Evolutionary conservation across 2,888 invertebrate genomes (phyloP).

Genomic region (Gisinianus flammeolus): DNA sequence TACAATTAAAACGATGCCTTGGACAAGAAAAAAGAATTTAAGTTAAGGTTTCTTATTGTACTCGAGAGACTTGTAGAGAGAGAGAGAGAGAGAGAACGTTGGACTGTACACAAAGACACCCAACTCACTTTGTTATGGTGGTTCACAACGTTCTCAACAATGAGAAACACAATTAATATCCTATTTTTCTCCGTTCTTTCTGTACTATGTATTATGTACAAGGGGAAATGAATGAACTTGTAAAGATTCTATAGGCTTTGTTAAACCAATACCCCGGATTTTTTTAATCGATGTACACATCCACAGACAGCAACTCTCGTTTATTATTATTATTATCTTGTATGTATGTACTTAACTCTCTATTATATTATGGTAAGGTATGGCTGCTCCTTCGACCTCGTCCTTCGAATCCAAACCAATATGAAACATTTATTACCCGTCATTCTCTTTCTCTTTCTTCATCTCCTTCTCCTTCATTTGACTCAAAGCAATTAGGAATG

Average conservation of each 20-base stretch:
- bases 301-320: too few relatives aligned
- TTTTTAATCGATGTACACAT: constrained; percentile 5
- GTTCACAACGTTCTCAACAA: not conserved
- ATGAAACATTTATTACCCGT: too few relatives aligned
- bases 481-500: too few relatives aligned
- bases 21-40: not conserved
- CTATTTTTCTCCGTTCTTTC: not conserved
- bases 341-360: too few relatives aligned
- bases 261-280: constrained; percentile 28
- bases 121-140: not conserved
- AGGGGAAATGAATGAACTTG: constrained; percentile 6
- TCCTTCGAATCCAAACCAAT: too few relatives aligned
- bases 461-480: too few relatives aligned
- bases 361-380: too few relatives aligned
- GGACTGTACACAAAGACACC: not conserved
- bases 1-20: not conserved
- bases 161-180: constrained; percentile 10
- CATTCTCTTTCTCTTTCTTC: too few relatives aligned
- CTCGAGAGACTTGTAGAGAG: not conserved
- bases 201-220: not conserved
- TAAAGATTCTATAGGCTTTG: constrained; percentile 11
- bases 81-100: too few relatives aligned
- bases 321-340: too few relatives aligned
- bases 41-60: not conserved
- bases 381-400: too few relatives aligned